A percentile compares a stretch with the other conserved stretches of the same genome.
Evolutionary conservation across 2,888 invertebrate genomes (phyloP).

Genomic region (Harmothoe impar): DNA sequence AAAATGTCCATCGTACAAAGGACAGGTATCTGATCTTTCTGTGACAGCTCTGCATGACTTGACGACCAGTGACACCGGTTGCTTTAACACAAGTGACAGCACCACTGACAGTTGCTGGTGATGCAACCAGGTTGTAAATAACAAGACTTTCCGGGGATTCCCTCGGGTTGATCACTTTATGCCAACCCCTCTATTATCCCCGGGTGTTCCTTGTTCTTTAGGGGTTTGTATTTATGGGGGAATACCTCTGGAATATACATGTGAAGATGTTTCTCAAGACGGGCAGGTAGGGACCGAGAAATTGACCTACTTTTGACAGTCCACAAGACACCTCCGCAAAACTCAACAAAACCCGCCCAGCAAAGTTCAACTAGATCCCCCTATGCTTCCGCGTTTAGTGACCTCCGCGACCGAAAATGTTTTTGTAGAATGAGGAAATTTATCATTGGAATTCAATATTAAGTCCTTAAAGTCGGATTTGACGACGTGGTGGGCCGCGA

Average conservation of each 20-base stretch:
- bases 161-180: neutral
- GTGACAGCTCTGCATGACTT: no score
- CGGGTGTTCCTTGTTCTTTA: neutral
- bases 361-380: neutral
- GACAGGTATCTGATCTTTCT: no score
- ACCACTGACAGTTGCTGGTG: no score
- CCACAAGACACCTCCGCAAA: neutral
- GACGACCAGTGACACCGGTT: no score
- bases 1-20: no score
- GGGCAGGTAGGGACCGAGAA: neutral
- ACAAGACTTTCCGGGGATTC: neutral
- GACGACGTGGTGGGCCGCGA: neutral
- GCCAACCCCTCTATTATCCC: neutral
- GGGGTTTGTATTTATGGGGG: neutral
- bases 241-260: neutral
- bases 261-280: neutral
- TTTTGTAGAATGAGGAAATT: no score
- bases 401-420: no score
- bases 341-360: neutral
- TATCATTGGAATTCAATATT: no score
- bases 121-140: no score
- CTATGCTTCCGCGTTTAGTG: no score
- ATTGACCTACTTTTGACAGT: constrained; percentile 43
- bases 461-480: no score
- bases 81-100: no score